Evolutionary conservation across 2,797 vertebrate species (phyloP).

Genomic region (Gallinago stenura): DNA sequence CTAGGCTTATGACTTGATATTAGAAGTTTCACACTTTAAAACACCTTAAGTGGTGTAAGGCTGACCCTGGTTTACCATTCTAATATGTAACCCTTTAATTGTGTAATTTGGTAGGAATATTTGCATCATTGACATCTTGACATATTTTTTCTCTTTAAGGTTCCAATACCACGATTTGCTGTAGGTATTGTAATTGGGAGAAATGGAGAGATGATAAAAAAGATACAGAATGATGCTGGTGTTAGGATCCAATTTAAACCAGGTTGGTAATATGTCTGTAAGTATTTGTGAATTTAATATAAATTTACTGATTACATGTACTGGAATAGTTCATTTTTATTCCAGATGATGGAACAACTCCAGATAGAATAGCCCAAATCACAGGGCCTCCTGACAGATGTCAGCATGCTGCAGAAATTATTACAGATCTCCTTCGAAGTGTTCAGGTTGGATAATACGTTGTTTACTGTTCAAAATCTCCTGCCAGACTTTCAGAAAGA

Average conservation of each 20-base stretch:
- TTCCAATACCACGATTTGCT: slow-evolving; percentile 97
- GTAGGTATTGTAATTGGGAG: slow-evolving; percentile 98
- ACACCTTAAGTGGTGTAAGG: not conserved
- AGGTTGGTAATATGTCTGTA: slow-evolving; percentile 75
- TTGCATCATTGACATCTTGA: not conserved
- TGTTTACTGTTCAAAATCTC: not conserved
- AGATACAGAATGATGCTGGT: slow-evolving; percentile 99
- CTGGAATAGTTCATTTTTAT: slow-evolving; percentile 46
- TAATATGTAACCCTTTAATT: not conserved
- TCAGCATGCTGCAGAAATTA: slow-evolving; percentile 97
- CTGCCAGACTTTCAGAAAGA: not conserved
- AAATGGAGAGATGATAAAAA: slow-evolving; percentile 99
- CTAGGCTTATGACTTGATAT: not conserved
- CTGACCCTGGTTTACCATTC: not conserved
- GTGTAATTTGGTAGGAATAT: not conserved
- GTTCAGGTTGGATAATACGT: slow-evolving; percentile 83
- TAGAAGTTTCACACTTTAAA: not conserved
- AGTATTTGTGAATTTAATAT: not conserved
- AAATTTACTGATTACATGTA: not conserved
- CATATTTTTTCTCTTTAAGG: slow-evolving; percentile 73
- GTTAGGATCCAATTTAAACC: slow-evolving; percentile 99
- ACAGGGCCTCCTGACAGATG: slow-evolving; percentile 96
- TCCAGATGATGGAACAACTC: slow-evolving; percentile 95
- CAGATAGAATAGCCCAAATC: slow-evolving; percentile 98
- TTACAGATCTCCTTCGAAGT: slow-evolving; percentile 94